phyloP scores from a whole-genome alignment of 2,888 invertebrate genomes.

The Mythimna vitellina region DNA sequence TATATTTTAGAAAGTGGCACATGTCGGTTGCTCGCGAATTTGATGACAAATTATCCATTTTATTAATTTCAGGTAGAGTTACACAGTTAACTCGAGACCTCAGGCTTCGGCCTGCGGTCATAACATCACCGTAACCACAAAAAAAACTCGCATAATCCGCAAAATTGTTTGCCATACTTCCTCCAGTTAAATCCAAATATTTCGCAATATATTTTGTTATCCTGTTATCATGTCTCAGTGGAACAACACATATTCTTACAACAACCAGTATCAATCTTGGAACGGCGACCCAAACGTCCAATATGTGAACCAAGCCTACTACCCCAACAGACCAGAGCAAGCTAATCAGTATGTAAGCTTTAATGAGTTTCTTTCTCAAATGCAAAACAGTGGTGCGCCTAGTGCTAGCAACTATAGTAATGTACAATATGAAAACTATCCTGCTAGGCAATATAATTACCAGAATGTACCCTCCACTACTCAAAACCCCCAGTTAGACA shows the following conservation, averaged over 20 bases:
- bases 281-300: slow-evolving; percentile 80
- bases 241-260: slow-evolving; percentile 85
- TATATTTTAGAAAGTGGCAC: slow-evolving; percentile 72
- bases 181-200: slow-evolving; percentile 65
- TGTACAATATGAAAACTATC: slow-evolving; percentile 80
- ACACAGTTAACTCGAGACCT: slow-evolving; percentile 71
- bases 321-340: slow-evolving; percentile 77
- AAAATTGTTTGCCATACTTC: slow-evolving; percentile 60
- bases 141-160: slow-evolving; percentile 60
- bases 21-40: slow-evolving; percentile 73
- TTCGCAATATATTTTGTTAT: slow-evolving; percentile 70
- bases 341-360: slow-evolving; percentile 85
- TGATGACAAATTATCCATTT: slow-evolving; percentile 64
- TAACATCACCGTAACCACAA: slow-evolving; percentile 60
- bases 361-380: slow-evolving; percentile 85
- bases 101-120: slow-evolving; percentile 88
- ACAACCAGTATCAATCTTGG: slow-evolving; percentile 84
- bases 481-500: slow-evolving; percentile 75
- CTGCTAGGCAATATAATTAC: slow-evolving; percentile 78
- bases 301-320: slow-evolving; percentile 80
- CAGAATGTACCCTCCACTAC: slow-evolving; percentile 78
- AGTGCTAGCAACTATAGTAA: slow-evolving; percentile 75
- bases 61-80: slow-evolving; percentile 75
- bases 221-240: slow-evolving; percentile 84
- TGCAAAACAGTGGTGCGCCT: slow-evolving; percentile 76